phyloP scores from a whole-genome alignment of 2,888 invertebrate species.

The Darwinula stevensoni region DNA sequence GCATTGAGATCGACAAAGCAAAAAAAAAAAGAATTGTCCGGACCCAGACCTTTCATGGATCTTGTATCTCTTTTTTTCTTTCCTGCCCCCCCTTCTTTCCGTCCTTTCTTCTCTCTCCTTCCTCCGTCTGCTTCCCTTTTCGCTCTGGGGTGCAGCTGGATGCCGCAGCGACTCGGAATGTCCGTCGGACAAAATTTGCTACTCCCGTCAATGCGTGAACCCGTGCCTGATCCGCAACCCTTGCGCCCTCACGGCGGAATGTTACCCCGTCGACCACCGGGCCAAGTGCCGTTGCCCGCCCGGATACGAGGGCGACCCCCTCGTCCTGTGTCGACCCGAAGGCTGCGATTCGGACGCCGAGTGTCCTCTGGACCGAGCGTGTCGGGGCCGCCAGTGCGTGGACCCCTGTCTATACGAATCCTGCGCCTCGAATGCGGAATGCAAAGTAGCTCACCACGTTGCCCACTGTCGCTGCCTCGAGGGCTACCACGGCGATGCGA shows the following conservation, averaged over 20 bases:
- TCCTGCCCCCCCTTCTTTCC: too few relatives aligned
- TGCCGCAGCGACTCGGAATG: conserved; percentile 59
- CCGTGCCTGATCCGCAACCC: conserved; percentile 31
- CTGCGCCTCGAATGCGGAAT: conserved; percentile 46
- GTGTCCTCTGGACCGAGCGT: conserved; percentile 15
- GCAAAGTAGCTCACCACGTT: conserved; percentile 23
- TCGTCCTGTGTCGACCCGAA: conserved; percentile 31
- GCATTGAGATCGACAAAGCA: too few relatives aligned
- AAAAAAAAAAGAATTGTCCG: too few relatives aligned
- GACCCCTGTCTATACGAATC: conserved; percentile 30
- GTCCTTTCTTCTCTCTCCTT: too few relatives aligned
- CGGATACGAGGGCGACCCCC: conserved; percentile 20
- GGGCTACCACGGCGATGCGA: conserved; percentile 49
- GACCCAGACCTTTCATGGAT: too few relatives aligned
- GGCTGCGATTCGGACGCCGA: conserved; percentile 26
- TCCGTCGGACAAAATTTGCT: conserved; percentile 45
- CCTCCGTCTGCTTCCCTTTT: too few relatives aligned
- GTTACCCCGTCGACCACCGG: conserved; percentile 15
- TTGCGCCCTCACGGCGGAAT: conserved; percentile 23
- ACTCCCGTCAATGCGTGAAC: conserved; percentile 24
- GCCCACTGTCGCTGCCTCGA: conserved; percentile 45
- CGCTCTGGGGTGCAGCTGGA: too few relatives aligned
- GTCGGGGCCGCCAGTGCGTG: conserved; percentile 22
- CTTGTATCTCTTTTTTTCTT: too few relatives aligned
- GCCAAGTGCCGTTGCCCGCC: conserved; percentile 48